phyloP scores from a whole-genome alignment of 2,113 vertebrate species.

The Stegastes partitus region DNA sequence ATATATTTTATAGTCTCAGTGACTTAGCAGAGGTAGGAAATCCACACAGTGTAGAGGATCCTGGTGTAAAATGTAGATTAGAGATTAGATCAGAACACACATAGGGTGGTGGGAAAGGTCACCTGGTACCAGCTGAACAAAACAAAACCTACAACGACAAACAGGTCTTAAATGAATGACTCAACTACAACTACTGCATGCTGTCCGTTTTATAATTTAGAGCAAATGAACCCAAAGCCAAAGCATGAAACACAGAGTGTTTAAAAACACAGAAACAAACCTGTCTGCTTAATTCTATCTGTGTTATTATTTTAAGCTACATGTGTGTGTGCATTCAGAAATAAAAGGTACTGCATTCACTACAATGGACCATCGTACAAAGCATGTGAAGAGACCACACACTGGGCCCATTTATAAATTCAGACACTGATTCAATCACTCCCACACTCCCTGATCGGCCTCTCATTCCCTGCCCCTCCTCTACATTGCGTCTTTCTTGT shows the following conservation, averaged over 20 bases:
- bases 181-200: background rate
- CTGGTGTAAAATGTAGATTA: background rate
- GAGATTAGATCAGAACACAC: too few relatives aligned
- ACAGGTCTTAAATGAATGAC: constrained; percentile 4
- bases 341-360: constrained; percentile 17
- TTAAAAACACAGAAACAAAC: constrained; percentile 10
- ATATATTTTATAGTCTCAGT: too few relatives aligned
- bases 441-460: constrained; percentile 7
- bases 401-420: constrained; percentile 24
- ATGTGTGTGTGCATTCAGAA: constrained; percentile 1
- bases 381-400: constrained; percentile 52
- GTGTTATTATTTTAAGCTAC: background rate
- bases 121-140: constrained; percentile 12
- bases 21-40: too few relatives aligned
- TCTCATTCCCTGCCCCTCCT: constrained; percentile 18
- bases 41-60: background rate
- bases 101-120: background rate
- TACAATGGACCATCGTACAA: background rate
- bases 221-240: constrained; percentile 24
- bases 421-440: constrained; percentile 29
- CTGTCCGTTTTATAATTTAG: constrained; percentile 10
- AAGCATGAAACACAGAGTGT: constrained; percentile 4
- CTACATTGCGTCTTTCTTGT: constrained; percentile 11
- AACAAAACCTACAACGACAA: constrained; percentile 34
- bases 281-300: constrained; percentile 14